A percentile compares a stretch with the other conserved stretches of the same genome.
phyloP scores from a whole-genome alignment of 2,113 vertebrate species.

The Gavialis gangeticus region DNA sequence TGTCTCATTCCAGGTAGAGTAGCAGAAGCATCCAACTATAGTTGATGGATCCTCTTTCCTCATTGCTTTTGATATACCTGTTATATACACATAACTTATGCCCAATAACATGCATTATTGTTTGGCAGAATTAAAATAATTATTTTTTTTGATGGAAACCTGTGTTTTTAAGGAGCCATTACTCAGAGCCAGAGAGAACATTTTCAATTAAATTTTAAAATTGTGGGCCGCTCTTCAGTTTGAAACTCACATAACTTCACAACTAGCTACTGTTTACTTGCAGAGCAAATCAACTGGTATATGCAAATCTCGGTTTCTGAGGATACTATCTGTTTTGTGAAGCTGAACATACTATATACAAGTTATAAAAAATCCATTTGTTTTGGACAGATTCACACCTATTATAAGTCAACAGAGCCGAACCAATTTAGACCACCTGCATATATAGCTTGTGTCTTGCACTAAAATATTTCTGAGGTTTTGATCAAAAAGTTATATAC shows the following conservation, averaged over 20 bases:
- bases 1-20: neutral
- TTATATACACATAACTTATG: neutral
- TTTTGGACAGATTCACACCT: neutral
- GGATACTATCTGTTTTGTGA: neutral
- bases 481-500: neutral
- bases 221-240: neutral
- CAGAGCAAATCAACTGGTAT: neutral
- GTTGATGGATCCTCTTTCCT: neutral
- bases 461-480: neutral
- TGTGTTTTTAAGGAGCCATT: neutral
- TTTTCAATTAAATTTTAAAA: neutral
- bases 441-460: neutral
- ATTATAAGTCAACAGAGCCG: neutral
- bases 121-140: neutral
- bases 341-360: neutral
- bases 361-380: neutral
- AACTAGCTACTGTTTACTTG: neutral
- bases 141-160: neutral
- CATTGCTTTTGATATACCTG: neutral
- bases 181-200: neutral
- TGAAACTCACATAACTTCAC: neutral
- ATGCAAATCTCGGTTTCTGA: neutral
- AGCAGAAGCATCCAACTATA: neutral
- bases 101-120: neutral
- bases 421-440: neutral